Evolutionary conservation across 1,140 invertebrate species (phyloP), one percentile per base, ranked within the genome.

Genomic region (Drosophila saltans): DNA sequence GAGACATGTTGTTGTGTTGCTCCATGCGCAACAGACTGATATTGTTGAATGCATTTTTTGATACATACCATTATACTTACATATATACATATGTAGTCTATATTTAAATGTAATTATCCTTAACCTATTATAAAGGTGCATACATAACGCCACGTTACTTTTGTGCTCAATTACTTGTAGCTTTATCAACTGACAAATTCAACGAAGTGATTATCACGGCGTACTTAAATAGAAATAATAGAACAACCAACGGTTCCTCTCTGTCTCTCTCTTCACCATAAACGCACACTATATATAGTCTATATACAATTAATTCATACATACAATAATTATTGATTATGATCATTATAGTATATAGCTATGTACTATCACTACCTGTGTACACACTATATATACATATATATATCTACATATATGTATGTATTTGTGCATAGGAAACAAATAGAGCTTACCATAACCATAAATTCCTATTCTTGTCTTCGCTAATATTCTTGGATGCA

Each of bases 31-130:
- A 84, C 79, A 60, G 80, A 88, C 84, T 88, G 83, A 89, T 89
- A 88, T 88, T 88, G 83, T 88, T 88, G 80, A 70, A 75, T 88
- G 80, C 83, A 89, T 89, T 88, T 86, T 80, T 88, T 84, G 65
- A 89, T 80, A 88, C 69, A 89, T 85, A 82, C 66, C 57, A 78
- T 78, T 82, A 64, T 82, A 79, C 70, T 76, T 84, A 65, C 71
- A 67, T 63, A 78, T 30, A 28, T 59, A 41, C 58, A 41, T 55
- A 56, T 16, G 55, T 41, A n/a, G 61, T 40, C 21, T 48, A 70
- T 24, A 64, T 7, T 26, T 48, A 61, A 33, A 52, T 30, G 28
- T 39, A 65, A 52, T 52, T 52, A 52, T 26, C 6, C 8, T 52
- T 24, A 26, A 26, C 45, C 45, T 52, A 52, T 52, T 52, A 52